Percentiles rank a stretch among this genome's conserved stretches.
Evolutionary conservation across 2,113 vertebrate genomes (phyloP).

Genomic region (Redunca redunca): DNA sequence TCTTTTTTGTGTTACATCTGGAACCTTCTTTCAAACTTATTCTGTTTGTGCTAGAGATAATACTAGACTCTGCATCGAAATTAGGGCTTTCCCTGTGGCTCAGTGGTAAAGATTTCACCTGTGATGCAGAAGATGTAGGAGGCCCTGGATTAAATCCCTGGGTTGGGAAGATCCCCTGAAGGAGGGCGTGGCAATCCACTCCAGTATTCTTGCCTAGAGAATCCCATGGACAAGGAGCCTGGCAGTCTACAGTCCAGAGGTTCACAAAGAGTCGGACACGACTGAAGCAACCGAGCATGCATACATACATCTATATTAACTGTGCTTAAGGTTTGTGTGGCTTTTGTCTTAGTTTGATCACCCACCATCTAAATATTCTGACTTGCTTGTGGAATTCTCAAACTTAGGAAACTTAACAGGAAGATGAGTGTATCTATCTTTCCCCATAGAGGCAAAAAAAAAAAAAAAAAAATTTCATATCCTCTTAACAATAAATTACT

Average conservation of each 20-base stretch:
- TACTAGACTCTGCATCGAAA: neutral
- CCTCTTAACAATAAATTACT: neutral
- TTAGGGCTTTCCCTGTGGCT: neutral
- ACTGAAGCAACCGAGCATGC: neutral
- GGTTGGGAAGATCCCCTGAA: neutral
- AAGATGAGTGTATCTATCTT: neutral
- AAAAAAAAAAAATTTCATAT: neutral
- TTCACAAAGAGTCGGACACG: rapidly evolving
- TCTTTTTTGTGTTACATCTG: neutral
- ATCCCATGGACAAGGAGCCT: neutral
- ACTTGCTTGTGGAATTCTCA: neutral
- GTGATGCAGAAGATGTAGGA: rapidly evolving
- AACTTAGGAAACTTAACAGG: neutral
- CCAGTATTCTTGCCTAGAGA: neutral
- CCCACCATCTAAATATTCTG: neutral
- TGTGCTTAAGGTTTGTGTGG: neutral
- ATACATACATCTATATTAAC: neutral
- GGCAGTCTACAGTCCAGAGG: neutral
- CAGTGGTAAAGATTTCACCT: neutral
- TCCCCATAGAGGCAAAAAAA: neutral
- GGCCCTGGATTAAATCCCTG: neutral
- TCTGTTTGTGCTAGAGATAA: neutral
- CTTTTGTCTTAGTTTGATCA: neutral
- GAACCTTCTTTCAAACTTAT: neutral
- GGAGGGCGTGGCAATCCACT: neutral